These are phyloP conservation scores for Habropoda laboriosa DNA, from an alignment of 1,140 invertebrate species.

Conservation along the genomic window DNA sequence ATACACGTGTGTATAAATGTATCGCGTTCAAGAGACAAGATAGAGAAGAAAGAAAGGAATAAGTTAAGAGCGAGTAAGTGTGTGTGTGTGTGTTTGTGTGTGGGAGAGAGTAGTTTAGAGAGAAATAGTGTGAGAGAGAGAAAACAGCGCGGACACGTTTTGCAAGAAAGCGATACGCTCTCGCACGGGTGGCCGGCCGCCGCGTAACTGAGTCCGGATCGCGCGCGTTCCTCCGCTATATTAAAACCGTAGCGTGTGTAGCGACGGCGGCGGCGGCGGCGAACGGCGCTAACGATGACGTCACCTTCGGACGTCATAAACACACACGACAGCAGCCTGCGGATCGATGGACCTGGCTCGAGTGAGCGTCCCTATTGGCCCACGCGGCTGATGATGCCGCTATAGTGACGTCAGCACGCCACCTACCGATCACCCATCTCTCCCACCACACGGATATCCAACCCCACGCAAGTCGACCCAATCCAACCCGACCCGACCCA, in stretches of 20 bases:
- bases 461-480: slow-evolving; percentile 39
- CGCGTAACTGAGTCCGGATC: slow-evolving; percentile 80
- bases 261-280: slow-evolving; percentile 64
- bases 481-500: slow-evolving; percentile 51
- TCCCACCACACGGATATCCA: slow-evolving; percentile 34
- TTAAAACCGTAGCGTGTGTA: slow-evolving; percentile 81
- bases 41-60: not conserved
- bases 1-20: too few relatives aligned
- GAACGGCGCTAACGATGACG: slow-evolving; percentile 72
- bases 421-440: slow-evolving; percentile 63
- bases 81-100: not conserved
- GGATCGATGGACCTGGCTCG: slow-evolving; percentile 74
- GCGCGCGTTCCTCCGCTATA: slow-evolving; percentile 79
- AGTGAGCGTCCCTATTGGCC: slow-evolving; percentile 71
- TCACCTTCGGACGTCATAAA: slow-evolving; percentile 74
- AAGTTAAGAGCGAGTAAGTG: not conserved
- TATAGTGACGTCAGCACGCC: slow-evolving; percentile 72
- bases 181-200: slow-evolving; percentile 79
- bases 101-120: slow-evolving; percentile 15
- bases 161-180: slow-evolving; percentile 65
- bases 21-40: too few relatives aligned
- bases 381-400: slow-evolving; percentile 71
- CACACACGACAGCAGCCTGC: slow-evolving; percentile 63
- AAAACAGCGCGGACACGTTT: slow-evolving; percentile 43
- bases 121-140: slow-evolving; percentile 14